These are phyloP conservation scores for Drosophila yooni DNA, from an alignment of 2,888 invertebrate genomes.

Conservation along the genomic window DNA sequence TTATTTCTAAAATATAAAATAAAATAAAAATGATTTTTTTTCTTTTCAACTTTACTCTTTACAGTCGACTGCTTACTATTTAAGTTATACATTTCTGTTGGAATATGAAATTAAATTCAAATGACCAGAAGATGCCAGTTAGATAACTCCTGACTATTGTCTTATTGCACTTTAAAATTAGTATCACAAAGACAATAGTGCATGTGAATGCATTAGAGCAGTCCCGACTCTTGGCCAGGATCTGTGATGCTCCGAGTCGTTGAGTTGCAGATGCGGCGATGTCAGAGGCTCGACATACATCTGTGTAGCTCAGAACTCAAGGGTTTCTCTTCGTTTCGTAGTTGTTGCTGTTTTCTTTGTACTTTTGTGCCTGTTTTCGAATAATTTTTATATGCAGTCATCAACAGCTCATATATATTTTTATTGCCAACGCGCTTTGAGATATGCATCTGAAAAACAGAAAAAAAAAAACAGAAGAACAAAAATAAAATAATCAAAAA, in stretches of 20 bases:
- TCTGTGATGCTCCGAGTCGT: constrained; percentile 15
- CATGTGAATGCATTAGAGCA: neutral
- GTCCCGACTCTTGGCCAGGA: constrained; percentile 41
- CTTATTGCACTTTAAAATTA: neutral
- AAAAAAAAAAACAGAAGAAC: constrained; percentile 39
- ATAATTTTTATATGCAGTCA: constrained; percentile 78
- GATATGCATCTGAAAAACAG: constrained; percentile 73
- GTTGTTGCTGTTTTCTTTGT: constrained; percentile 12
- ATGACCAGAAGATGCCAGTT: neutral
- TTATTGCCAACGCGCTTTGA: constrained; percentile 71
- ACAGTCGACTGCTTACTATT: neutral
- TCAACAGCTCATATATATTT: constrained; percentile 80
- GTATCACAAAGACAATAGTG: neutral
- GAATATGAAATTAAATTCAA: neutral
- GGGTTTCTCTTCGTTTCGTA: constrained; percentile 34
- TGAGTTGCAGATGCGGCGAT: constrained; percentile 28
- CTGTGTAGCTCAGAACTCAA: constrained; percentile 33
- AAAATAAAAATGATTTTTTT: neutral
- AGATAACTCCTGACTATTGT: neutral
- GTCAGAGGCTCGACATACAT: constrained; percentile 34
- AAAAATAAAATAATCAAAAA: constrained; percentile 41
- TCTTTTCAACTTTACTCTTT: neutral
- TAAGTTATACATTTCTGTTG: neutral
- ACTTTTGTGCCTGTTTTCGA: constrained; percentile 53
- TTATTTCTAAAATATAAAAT: neutral